Conservation (phyloP, 2,113 vertebrate genomes). For the Empidonax alnorum region DNA sequence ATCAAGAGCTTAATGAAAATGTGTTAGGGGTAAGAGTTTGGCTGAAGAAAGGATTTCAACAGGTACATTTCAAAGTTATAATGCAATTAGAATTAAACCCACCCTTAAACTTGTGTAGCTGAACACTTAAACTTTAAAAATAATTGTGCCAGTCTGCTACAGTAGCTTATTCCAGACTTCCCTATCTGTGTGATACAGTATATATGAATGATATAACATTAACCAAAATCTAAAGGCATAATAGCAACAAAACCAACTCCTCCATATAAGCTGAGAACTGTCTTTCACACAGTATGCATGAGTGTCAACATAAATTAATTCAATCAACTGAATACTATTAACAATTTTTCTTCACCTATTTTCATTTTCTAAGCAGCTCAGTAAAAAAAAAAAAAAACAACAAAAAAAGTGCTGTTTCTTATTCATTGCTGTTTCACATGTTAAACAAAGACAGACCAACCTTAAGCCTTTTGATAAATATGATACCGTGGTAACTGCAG, state of each 20-base stretch:
- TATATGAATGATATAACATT: not conserved
- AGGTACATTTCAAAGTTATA: not conserved
- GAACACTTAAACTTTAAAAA: not conserved
- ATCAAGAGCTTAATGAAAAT: not conserved
- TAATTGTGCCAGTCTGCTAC: not conserved
- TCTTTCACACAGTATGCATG: conserved; percentile 25
- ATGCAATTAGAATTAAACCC: not conserved
- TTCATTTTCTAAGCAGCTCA: conserved; percentile 58
- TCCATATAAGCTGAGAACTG: conserved; percentile 18
- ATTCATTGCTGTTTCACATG: conserved; percentile 46
- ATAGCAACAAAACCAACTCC: not conserved
- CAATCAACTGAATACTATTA: conserved; percentile 59
- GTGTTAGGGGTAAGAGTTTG: not conserved
- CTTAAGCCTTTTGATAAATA: conserved; percentile 81
- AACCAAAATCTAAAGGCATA: conserved; percentile 49
- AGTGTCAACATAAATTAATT: conserved; percentile 46
- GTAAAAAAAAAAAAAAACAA: not conserved
- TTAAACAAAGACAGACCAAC: conserved; percentile 77
- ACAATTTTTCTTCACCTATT: conserved; percentile 56
- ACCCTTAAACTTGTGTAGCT: not conserved
- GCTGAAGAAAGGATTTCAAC: not conserved
- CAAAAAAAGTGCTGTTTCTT: conserved; percentile 4
- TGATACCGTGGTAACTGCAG: conserved; percentile 75
- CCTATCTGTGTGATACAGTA: not conserved
- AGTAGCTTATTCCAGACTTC: not conserved